These are phyloP conservation scores for Diadromus collaris DNA, from an alignment of 2,888 invertebrate species.

Conservation along the genomic window DNA sequence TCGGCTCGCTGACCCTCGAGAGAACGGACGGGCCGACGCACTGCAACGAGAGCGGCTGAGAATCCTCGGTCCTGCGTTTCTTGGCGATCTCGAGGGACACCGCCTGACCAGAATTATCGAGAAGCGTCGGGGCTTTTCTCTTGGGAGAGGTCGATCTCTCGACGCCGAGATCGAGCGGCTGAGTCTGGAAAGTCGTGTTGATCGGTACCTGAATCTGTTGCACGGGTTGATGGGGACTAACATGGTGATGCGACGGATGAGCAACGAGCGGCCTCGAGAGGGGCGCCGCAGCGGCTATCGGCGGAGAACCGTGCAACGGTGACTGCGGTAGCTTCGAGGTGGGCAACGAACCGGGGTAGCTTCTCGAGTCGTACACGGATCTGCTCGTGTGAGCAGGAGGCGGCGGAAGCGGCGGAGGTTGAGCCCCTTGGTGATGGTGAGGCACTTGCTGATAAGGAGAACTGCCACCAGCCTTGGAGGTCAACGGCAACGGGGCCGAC, in stretches of 20 bases:
- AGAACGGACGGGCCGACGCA: slow-evolving; percentile 80
- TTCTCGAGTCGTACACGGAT: slow-evolving; percentile 79
- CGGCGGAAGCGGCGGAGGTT: slow-evolving; percentile 79
- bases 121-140: slow-evolving; percentile 82
- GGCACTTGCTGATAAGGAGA: slow-evolving; percentile 82
- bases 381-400: slow-evolving; percentile 80
- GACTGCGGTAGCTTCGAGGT: slow-evolving; percentile 79
- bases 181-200: slow-evolving; percentile 84
- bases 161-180: slow-evolving; percentile 89
- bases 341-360: slow-evolving; percentile 72
- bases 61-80: slow-evolving; percentile 83
- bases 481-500: slow-evolving; percentile 82
- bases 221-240: slow-evolving; percentile 66
- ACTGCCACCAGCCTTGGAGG: slow-evolving; percentile 81
- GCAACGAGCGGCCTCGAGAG: slow-evolving; percentile 75
- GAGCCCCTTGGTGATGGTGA: slow-evolving; percentile 81
- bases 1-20: slow-evolving; percentile 84
- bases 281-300: slow-evolving; percentile 77
- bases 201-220: slow-evolving; percentile 67
- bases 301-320: slow-evolving; percentile 79
- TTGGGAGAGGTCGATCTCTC: slow-evolving; percentile 82
- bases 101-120: slow-evolving; percentile 79
- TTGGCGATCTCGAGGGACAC: slow-evolving; percentile 83
- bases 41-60: slow-evolving; percentile 75
- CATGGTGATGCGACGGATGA: slow-evolving; percentile 72